Evolutionary conservation across 2,888 invertebrate genomes (phyloP).

Genomic region (Synanthedon vespiformis): DNA sequence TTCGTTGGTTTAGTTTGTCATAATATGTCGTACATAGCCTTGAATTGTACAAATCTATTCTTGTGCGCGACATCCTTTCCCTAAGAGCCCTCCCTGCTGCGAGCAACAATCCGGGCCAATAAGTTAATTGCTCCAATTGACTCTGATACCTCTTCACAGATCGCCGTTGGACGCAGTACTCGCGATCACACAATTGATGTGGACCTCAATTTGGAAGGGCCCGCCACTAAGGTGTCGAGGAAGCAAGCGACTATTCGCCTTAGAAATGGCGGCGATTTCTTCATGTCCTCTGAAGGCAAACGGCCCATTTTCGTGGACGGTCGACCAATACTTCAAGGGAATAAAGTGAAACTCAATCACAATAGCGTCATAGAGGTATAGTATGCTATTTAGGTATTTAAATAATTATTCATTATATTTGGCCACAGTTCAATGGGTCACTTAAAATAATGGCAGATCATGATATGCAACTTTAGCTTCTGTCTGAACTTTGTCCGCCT

Average conservation of each 20-base stretch:
- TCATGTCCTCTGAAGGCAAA: constrained; percentile 94
- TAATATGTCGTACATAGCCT: too few species aligned
- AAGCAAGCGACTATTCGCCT: constrained; percentile 92
- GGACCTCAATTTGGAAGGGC: constrained; percentile 92
- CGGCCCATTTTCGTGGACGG: constrained; percentile 95
- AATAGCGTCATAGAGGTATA: constrained; percentile 93
- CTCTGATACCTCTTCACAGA: constrained; percentile 52
- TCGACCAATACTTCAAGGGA: constrained; percentile 86
- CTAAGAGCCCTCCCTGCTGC: not conserved
- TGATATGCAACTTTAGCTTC: not conserved
- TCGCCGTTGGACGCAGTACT: constrained; percentile 91
- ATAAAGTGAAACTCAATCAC: constrained; percentile 90
- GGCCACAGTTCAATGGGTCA: not conserved
- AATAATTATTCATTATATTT: too few species aligned
- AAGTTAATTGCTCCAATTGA: not conserved
- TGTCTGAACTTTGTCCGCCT: too few species aligned
- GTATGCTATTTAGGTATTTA: constrained; percentile 1
- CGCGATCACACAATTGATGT: constrained; percentile 93
- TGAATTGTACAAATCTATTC: not conserved
- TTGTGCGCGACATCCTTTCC: not conserved
- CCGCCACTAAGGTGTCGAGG: constrained; percentile 92
- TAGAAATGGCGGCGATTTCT: constrained; percentile 94
- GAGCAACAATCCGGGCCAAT: not conserved
- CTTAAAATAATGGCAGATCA: not conserved
- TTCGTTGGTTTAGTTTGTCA: too few species aligned